Conservation (phyloP, 1,140 invertebrate genomes). For the Agraylea sexmaculata region DNA sequence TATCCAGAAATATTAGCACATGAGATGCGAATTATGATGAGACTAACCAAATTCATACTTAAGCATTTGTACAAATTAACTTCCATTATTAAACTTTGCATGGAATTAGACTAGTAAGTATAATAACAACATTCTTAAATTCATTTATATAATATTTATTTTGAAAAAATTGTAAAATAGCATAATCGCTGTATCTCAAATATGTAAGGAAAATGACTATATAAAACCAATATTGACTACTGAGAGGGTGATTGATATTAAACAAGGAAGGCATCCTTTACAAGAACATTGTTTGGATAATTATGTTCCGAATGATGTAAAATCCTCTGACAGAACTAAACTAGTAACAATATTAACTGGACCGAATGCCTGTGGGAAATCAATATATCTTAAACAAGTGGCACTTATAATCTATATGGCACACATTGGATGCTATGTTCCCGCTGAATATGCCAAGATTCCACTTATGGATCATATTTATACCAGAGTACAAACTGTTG, state of each 20-base stretch:
- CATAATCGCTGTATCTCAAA: conserved; percentile 57
- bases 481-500: conserved; percentile 58
- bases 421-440: conserved; percentile 81
- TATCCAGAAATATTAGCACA: conserved; percentile 62
- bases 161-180: conserved; percentile 33
- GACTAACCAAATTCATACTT: conserved; percentile 51
- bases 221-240: conserved; percentile 51
- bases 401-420: conserved; percentile 68
- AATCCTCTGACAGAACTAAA: conserved; percentile 40
- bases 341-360: conserved; percentile 73
- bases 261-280: conserved; percentile 66
- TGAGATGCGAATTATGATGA: conserved; percentile 61
- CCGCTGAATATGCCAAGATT: conserved; percentile 60
- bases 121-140: background rate
- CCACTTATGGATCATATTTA: conserved; percentile 62
- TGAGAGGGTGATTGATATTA: conserved; percentile 51
- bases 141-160: conserved; percentile 3
- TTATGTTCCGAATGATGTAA: conserved; percentile 64
- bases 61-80: conserved; percentile 48
- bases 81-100: conserved; percentile 49
- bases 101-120: conserved; percentile 62
- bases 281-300: conserved; percentile 51
- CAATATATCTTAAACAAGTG: conserved; percentile 79
- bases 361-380: conserved; percentile 87
- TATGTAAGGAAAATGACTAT: conserved; percentile 60